Evolutionary conservation across 2,888 invertebrate genomes (phyloP).

Genomic region (Phyllotreta cruciferae): DNA sequence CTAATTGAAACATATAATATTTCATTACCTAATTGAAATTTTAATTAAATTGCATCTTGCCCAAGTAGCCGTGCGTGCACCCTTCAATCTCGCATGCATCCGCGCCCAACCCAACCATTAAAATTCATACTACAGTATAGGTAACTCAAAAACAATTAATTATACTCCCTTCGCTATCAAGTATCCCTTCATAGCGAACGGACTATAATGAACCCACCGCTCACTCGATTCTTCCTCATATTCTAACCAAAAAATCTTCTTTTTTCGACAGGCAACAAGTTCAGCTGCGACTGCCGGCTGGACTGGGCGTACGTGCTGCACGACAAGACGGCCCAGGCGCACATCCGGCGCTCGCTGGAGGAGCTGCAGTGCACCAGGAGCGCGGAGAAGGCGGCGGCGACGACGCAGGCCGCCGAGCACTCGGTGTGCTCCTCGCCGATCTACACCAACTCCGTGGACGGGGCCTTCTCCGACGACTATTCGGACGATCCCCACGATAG

Average conservation of each 20-base stretch:
- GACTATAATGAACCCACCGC: too few species aligned
- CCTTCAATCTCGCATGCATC: background rate
- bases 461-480: constrained; percentile 15
- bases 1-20: background rate
- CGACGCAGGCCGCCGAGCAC: constrained; percentile 33
- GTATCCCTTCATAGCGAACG: too few species aligned
- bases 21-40: constrained; percentile 6
- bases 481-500: constrained; percentile 8
- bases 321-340: constrained; percentile 76
- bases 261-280: constrained; percentile 77
- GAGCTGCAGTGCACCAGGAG: constrained; percentile 76
- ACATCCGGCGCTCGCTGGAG: constrained; percentile 73
- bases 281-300: constrained; percentile 83
- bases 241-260: background rate
- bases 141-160: too few species aligned
- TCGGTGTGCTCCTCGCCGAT: constrained; percentile 33
- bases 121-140: constrained; percentile 17
- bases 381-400: constrained; percentile 30
- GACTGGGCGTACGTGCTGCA: constrained; percentile 80
- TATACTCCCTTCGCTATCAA: too few species aligned
- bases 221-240: too few species aligned
- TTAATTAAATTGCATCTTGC: constrained; percentile 5
- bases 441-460: constrained; percentile 32
- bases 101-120: constrained; percentile 5
- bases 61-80: background rate